Evolutionary conservation across 2,888 invertebrate genomes (phyloP).

Genomic region (Dioctria rufipes): DNA sequence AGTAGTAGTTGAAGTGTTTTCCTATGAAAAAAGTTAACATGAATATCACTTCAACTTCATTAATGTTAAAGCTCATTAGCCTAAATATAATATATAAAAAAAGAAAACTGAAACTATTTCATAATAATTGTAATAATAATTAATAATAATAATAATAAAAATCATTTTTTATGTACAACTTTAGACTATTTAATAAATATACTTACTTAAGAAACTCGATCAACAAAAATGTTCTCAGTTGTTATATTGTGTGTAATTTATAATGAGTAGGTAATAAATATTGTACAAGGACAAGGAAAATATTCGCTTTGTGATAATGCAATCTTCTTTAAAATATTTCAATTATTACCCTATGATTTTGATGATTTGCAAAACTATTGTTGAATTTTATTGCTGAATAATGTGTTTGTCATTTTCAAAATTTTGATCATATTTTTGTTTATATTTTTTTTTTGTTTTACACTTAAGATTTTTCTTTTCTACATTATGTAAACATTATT

Average conservation of each 20-base stretch:
- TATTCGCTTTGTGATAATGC: neutral
- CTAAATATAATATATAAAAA: neutral
- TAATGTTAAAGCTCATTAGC: neutral
- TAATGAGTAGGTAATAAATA: neutral
- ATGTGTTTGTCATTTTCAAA: neutral
- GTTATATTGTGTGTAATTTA: neutral
- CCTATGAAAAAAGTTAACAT: constrained; percentile 7
- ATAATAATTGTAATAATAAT: neutral
- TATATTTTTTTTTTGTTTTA: constrained; percentile 5
- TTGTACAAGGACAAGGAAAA: neutral
- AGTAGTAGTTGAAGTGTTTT: constrained; percentile 1
- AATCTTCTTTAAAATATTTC: neutral
- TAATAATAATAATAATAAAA: neutral
- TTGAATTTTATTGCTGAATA: constrained; percentile 2
- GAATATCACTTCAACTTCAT: neutral
- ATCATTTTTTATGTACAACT: neutral
- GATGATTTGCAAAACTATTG: neutral
- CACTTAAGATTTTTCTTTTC: no score
- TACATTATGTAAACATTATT: constrained; percentile 12
- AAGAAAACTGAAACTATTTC: neutral
- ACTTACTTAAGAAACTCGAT: neutral
- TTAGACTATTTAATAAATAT: neutral
- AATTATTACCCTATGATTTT: no score
- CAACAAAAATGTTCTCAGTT: neutral
- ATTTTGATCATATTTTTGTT: constrained; percentile 16